Evolutionary conservation across 2,888 invertebrate species (phyloP).

Genomic region (Epirrita christyi): DNA sequence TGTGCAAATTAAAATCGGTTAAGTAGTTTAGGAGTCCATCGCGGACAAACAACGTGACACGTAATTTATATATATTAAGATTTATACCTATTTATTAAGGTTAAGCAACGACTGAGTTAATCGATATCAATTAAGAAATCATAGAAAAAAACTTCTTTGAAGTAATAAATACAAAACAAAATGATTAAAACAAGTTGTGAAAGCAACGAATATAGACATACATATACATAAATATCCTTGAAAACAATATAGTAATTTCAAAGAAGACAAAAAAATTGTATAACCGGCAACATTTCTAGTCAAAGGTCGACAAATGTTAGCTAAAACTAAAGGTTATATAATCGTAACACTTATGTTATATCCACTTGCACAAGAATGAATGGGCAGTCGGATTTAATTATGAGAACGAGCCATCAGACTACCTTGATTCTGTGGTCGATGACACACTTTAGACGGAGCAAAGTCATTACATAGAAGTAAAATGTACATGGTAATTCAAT

Average conservation of each 20-base stretch:
- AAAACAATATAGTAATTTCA: conserved; percentile 5
- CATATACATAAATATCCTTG: background rate
- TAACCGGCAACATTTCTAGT: conserved; percentile 7
- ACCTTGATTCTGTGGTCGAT: conserved; percentile 14
- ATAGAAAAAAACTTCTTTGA: background rate
- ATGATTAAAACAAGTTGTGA: no score
- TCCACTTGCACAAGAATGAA: conserved; percentile 25
- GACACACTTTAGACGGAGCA: background rate
- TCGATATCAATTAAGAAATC: background rate
- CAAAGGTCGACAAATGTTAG: conserved; percentile 28
- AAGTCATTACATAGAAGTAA: no score
- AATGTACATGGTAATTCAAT: no score
- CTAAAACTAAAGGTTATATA: conserved; percentile 33
- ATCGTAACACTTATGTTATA: conserved; percentile 23
- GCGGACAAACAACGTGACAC: no score
- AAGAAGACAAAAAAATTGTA: conserved; percentile 15
- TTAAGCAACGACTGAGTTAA: background rate
- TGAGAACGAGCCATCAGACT: conserved; percentile 23
- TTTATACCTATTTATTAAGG: no score
- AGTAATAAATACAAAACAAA: no score
- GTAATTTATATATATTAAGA: no score
- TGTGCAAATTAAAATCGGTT: no score
- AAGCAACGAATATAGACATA: no score
- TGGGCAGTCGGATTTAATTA: conserved; percentile 19
- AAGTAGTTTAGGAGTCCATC: no score